Percentiles rank a stretch among this genome's conserved stretches.
Evolutionary conservation across 2,888 invertebrate genomes (phyloP).

Genomic region (Byasa hedistus): DNA sequence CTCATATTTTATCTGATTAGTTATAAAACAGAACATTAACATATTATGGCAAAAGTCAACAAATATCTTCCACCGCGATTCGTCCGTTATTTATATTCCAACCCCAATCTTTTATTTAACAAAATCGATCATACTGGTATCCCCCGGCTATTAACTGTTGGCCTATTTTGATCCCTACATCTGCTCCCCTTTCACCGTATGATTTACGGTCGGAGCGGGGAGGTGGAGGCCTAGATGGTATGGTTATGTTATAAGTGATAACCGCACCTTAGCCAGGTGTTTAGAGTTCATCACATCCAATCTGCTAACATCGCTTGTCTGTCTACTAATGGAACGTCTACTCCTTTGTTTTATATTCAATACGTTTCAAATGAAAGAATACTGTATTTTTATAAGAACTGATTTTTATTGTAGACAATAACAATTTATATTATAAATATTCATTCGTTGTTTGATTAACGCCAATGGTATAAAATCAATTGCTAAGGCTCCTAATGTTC

Average conservation of each 20-base stretch:
- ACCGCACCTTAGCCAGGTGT: conserved; percentile 33
- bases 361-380: neutral
- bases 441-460: too few species aligned
- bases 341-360: conserved; percentile 17
- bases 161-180: conserved; percentile 23
- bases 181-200: conserved; percentile 12
- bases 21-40: conserved; percentile 4
- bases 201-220: conserved; percentile 2
- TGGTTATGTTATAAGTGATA: conserved; percentile 29
- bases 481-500: too few species aligned
- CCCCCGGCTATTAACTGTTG: conserved; percentile 21
- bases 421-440: too few species aligned
- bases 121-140: conserved; percentile 27
- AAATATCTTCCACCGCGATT: conserved; percentile 17
- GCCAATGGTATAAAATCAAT: too few species aligned
- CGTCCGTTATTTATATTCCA: conserved; percentile 28
- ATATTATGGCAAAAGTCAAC: conserved; percentile 18
- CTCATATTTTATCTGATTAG: neutral
- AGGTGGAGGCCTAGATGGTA: neutral
- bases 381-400: too few species aligned
- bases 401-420: too few species aligned
- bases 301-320: conserved; percentile 33
- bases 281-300: conserved; percentile 32
- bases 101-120: conserved; percentile 31
- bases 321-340: conserved; percentile 28